Base-by-base conservation (phyloP, 1,140 invertebrate species). In the Drosophila nannoptera region DNA sequence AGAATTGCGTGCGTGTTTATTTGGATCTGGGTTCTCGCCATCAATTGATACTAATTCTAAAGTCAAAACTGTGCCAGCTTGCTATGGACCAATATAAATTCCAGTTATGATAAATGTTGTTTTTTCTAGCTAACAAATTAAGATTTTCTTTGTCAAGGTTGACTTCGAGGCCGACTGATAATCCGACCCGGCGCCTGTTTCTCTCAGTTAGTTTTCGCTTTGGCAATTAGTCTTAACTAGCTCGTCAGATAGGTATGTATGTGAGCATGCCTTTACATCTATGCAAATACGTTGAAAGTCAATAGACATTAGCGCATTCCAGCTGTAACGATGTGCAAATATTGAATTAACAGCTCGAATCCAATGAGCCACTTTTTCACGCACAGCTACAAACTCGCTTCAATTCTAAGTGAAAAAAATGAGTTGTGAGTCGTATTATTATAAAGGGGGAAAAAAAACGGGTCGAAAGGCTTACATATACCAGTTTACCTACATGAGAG, bases 61-160 rank as follows among this genome's bases (percentile, higher is more conserved):
- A 35, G 45, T n/a, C 43, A 38, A 5, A 12, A 32, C 32, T 8
- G 49, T 35, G 49, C 12, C 49, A 22, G 49, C 31, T 14, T 40
- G 22, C 22, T 32, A 14, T 42, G 52, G 60, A 63, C 49, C 50
- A 64, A 64, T 55, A 55, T 55, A 46, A 53, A 33, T 45, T 62
- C 38, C 60, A 55, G 52, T 43, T 56, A 43, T 63, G 35, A 68
- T 48, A 38, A 64, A 40, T 62, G 33, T 42, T 31, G 8, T 12
- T 38, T 54, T 43, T 33, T 36, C 54, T 66, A 49, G 62, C 33
- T 42, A 60, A 62, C 76, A 75, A 76, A 80, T 80, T 84, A 73
- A 59, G 61, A 80, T 68, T 80, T 80, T 84, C 80, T 73, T 73
- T 84, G 76, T 86, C 76, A 84, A 84, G 80, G 80, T 84, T 84